phyloP scores from a whole-genome alignment of 2,113 vertebrate species.

The Grus americana region DNA sequence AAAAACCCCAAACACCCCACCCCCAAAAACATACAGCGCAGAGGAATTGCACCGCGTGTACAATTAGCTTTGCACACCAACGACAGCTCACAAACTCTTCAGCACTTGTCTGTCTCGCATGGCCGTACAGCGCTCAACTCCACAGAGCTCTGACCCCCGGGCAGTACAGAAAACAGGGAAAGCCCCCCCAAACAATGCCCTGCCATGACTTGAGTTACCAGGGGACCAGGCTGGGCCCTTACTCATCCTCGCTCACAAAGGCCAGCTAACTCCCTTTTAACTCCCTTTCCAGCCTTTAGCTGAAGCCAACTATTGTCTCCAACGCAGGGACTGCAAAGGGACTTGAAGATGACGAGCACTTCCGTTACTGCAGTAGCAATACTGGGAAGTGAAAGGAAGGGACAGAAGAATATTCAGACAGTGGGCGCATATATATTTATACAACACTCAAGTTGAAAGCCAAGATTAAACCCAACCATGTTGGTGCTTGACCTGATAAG shows the following conservation, averaged over 20 bases:
- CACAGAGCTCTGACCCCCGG: background rate
- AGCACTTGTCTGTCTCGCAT: background rate
- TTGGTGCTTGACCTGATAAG: background rate
- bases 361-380: background rate
- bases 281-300: background rate
- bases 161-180: background rate
- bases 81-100: background rate
- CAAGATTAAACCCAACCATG: fast-evolving
- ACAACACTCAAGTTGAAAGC: background rate
- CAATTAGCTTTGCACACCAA: background rate
- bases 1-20: background rate
- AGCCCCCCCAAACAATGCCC: background rate
- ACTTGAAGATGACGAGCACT: background rate
- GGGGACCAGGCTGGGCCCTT: background rate
- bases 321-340: background rate
- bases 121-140: background rate
- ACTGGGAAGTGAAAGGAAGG: background rate
- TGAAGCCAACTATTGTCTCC: background rate
- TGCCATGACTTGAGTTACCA: background rate
- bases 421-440: background rate
- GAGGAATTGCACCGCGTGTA: background rate
- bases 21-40: background rate
- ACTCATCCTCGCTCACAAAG: background rate
- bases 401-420: background rate
- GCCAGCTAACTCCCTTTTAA: background rate